Evolutionary conservation across 2,113 vertebrate species (phyloP).

Genomic region (Glareola pratincola): DNA sequence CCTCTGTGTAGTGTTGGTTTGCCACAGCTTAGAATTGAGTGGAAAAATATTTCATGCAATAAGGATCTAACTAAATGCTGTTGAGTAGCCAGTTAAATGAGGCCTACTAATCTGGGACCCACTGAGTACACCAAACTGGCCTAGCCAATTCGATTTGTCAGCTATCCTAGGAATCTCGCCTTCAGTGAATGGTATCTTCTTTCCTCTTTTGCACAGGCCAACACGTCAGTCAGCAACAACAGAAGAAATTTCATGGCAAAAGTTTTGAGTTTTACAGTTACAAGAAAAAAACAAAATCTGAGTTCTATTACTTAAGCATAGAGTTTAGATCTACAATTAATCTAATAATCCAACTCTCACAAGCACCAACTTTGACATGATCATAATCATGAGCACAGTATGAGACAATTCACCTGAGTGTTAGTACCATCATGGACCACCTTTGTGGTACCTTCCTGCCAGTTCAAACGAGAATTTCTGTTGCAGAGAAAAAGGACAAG

Average conservation of each 20-base stretch:
- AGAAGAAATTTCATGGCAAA: background rate
- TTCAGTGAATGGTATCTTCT: background rate
- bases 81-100: background rate
- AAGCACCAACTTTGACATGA: background rate
- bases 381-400: background rate
- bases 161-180: background rate
- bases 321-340: background rate
- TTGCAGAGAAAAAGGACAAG: background rate
- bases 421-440: background rate
- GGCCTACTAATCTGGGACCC: background rate
- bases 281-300: background rate
- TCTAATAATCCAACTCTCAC: background rate
- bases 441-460: background rate
- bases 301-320: background rate
- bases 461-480: background rate
- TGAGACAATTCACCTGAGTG: background rate
- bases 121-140: background rate
- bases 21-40: background rate
- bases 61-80: background rate
- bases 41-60: background rate
- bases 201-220: background rate
- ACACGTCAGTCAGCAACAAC: background rate
- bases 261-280: background rate
- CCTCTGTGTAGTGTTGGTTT: background rate
- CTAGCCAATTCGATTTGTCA: background rate